These are phyloP conservation scores for Bradysia coprophila DNA, from an alignment of 1,140 invertebrate genomes.

Conservation along the genomic window DNA sequence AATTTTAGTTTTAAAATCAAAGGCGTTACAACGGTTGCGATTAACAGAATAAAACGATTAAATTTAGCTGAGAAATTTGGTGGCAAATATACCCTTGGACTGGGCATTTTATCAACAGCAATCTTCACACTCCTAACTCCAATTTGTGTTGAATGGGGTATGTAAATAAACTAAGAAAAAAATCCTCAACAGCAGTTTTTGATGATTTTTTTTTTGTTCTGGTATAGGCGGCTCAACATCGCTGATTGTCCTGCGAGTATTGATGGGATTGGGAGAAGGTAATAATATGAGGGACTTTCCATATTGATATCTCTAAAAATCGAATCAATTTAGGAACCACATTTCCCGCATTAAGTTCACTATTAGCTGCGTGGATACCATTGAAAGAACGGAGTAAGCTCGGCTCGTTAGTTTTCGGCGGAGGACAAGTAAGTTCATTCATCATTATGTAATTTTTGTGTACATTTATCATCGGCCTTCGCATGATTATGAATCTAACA, in stretches of 20 bases:
- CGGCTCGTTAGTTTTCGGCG: conserved; percentile 52
- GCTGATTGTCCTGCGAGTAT: conserved; percentile 39
- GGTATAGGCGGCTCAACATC: conserved; percentile 33
- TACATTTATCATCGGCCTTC: too few relatives aligned
- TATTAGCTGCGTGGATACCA: conserved; percentile 58
- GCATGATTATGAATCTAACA: too few relatives aligned
- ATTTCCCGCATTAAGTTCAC: conserved; percentile 51
- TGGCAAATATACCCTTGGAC: conserved; percentile 53
- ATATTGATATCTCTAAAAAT: conserved; percentile 3
- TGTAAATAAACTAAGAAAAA: neutral
- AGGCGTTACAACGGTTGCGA: too few relatives aligned
- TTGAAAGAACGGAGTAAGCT: conserved; percentile 49
- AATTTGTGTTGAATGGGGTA: conserved; percentile 30
- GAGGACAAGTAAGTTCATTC: conserved; percentile 36
- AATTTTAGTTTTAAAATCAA: too few relatives aligned
- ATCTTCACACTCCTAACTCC: conserved; percentile 55
- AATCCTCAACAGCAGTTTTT: neutral
- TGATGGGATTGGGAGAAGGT: conserved; percentile 52
- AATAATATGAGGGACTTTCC: too few relatives aligned
- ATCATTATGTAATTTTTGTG: too few relatives aligned
- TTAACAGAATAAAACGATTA: too few relatives aligned
- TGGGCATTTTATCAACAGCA: conserved; percentile 51
- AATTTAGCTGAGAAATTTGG: conserved; percentile 57
- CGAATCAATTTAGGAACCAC: conserved; percentile 37
- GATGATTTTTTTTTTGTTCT: neutral